Conservation (phyloP, 2,797 vertebrate species). For the Danio jaintianensis region DNA sequence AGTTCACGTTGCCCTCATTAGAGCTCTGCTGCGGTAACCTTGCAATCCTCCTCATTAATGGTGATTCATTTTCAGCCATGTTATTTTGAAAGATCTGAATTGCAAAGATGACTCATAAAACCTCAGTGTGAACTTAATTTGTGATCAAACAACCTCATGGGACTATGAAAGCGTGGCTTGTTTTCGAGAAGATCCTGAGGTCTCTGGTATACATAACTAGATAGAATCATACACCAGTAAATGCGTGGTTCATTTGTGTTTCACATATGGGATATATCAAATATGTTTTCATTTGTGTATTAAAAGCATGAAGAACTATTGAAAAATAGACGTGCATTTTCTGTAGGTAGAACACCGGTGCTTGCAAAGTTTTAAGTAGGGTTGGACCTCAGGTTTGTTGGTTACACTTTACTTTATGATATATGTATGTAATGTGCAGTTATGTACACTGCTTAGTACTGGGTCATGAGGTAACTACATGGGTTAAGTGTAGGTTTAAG, state of each 20-base stretch:
- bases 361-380: background rate
- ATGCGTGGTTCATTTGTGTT: background rate
- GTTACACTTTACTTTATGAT: too few relatives aligned
- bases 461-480: too few relatives aligned
- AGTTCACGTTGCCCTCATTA: conserved; percentile 56
- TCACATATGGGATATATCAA: background rate
- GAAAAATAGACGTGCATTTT: background rate
- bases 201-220: conserved; percentile 14
- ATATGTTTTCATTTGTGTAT: background rate
- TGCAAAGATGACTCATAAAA: conserved; percentile 58
- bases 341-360: background rate
- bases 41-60: conserved; percentile 63
- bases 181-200: conserved; percentile 23
- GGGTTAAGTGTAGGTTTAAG: too few relatives aligned
- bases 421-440: too few relatives aligned
- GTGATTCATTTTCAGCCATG: conserved; percentile 53
- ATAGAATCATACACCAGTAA: conserved; percentile 1
- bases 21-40: conserved; percentile 51
- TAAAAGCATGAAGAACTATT: background rate
- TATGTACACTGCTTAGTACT: too few relatives aligned
- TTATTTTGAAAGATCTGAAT: conserved; percentile 59
- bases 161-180: conserved; percentile 27
- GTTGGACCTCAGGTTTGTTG: background rate
- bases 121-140: conserved; percentile 52
- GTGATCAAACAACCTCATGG: conserved; percentile 52